phyloP scores from a whole-genome alignment of 2,888 invertebrate species.

The Pseudoips prasinana region DNA sequence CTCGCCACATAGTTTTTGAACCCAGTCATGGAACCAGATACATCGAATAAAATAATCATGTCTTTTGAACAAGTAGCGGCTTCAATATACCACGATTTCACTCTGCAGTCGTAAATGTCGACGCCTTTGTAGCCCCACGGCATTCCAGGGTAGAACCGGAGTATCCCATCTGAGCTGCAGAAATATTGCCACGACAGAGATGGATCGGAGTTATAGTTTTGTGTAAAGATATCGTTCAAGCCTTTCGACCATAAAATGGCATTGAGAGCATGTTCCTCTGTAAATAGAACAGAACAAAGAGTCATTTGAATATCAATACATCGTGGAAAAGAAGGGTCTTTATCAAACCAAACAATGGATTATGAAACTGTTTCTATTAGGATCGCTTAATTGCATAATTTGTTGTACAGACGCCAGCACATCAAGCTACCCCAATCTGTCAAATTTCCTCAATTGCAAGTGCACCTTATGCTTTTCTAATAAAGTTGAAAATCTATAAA shows the following conservation, averaged over 20 bases:
- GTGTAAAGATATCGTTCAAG: slow-evolving; percentile 90
- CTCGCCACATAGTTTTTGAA: slow-evolving; percentile 88
- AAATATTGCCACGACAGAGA: slow-evolving; percentile 98
- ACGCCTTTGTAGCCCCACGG: slow-evolving; percentile 81
- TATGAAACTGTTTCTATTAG: too few relatives aligned
- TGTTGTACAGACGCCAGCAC: too few relatives aligned
- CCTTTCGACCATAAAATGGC: slow-evolving; percentile 94
- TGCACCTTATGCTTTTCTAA: too few relatives aligned
- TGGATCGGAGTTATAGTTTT: slow-evolving; percentile 94
- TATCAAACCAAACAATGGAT: too few relatives aligned
- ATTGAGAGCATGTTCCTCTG: slow-evolving; percentile 59
- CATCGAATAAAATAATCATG: slow-evolving; percentile 96
- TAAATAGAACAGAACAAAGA: too few relatives aligned
- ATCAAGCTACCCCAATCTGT: too few relatives aligned
- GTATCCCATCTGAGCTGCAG: slow-evolving; percentile 95
- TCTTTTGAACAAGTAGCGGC: slow-evolving; percentile 99
- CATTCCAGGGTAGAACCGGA: slow-evolving; percentile 95
- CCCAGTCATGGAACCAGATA: slow-evolving; percentile 98
- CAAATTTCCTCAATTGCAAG: too few relatives aligned
- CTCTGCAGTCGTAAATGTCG: slow-evolving; percentile 96
- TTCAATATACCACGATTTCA: slow-evolving; percentile 97
- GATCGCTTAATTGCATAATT: too few relatives aligned
- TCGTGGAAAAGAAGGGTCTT: too few relatives aligned
- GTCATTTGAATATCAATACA: too few relatives aligned
- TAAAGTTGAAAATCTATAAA: too few relatives aligned